phyloP scores from a whole-genome alignment of 2,797 vertebrate genomes.

The Sternotherus odoratus region DNA sequence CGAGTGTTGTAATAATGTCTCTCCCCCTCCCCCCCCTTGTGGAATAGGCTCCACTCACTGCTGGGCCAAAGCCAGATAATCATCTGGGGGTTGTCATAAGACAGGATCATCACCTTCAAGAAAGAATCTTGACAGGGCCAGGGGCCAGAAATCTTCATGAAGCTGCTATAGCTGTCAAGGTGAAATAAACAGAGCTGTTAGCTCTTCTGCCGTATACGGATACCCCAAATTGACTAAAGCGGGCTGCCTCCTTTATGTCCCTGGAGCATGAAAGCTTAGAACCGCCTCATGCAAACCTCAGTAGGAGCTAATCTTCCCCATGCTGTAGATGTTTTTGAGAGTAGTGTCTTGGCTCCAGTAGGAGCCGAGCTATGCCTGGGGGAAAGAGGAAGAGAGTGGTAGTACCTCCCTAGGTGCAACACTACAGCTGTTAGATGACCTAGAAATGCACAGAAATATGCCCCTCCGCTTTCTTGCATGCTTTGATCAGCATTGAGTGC shows the following conservation, averaged over 20 bases:
- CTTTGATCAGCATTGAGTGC: not conserved
- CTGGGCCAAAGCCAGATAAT: not conserved
- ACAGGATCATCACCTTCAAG: not conserved
- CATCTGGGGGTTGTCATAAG: not conserved
- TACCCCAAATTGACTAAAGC: not conserved
- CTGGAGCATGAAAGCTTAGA: not conserved
- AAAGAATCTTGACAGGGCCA: not conserved
- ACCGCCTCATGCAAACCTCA: not conserved
- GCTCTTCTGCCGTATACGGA: not conserved
- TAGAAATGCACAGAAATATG: not conserved
- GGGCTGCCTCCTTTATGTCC: not conserved
- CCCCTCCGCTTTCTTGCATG: not conserved
- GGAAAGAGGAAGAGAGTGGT: not conserved
- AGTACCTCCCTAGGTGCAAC: not conserved
- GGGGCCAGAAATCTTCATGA: not conserved
- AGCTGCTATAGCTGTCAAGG: too few species aligned
- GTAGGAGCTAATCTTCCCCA: not conserved
- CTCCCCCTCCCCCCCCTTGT: not conserved
- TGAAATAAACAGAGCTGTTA: not conserved
- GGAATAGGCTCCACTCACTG: not conserved
- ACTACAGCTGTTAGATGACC: not conserved
- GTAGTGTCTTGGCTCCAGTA: not conserved
- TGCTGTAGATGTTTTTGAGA: not conserved
- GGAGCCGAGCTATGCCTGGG: not conserved
- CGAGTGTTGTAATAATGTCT: not conserved